A percentile compares a stretch with the other conserved stretches of the same genome.
Evolutionary conservation across 2,113 vertebrate species (phyloP).

Genomic region (Crotalus viridis): DNA sequence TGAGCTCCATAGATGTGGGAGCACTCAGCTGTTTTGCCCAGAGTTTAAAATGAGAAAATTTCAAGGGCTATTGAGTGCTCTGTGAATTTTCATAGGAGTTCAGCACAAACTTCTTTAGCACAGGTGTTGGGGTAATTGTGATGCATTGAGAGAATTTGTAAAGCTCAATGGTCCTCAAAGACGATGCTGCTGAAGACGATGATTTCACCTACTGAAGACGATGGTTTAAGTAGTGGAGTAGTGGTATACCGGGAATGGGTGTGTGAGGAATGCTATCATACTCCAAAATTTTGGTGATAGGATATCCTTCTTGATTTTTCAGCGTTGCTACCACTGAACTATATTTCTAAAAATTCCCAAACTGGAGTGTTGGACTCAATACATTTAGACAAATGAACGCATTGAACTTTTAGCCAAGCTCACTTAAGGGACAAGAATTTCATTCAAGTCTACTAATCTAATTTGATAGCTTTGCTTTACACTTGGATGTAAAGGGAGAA

Average conservation of each 20-base stretch:
- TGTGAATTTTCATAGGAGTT: constrained; percentile 55
- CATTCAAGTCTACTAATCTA: not conserved
- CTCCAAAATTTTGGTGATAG: constrained; percentile 42
- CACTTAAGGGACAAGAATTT: not conserved
- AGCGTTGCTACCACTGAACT: fast-evolving
- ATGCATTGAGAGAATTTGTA: constrained; percentile 55
- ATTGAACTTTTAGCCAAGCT: constrained; percentile 21
- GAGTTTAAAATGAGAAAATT: constrained; percentile 60
- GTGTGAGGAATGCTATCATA: constrained; percentile 44
- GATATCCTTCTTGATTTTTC: constrained; percentile 50
- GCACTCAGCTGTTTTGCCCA: constrained; percentile 26
- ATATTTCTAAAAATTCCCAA: not conserved
- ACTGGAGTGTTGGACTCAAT: not conserved
- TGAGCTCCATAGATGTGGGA: constrained; percentile 28
- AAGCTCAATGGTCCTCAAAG: constrained; percentile 61
- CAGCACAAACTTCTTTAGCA: constrained; percentile 57
- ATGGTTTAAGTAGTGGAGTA: constrained; percentile 48
- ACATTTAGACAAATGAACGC: constrained; percentile 25
- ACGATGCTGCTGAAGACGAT: not conserved
- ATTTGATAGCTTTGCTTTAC: not conserved
- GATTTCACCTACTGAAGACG: constrained; percentile 57
- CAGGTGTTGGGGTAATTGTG: constrained; percentile 64
- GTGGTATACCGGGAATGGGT: constrained; percentile 27
- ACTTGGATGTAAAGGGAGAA: fast-evolving
- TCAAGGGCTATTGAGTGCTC: constrained; percentile 65